phyloP scores from a whole-genome alignment of 2,113 vertebrate species.

The Pongo abelii region DNA sequence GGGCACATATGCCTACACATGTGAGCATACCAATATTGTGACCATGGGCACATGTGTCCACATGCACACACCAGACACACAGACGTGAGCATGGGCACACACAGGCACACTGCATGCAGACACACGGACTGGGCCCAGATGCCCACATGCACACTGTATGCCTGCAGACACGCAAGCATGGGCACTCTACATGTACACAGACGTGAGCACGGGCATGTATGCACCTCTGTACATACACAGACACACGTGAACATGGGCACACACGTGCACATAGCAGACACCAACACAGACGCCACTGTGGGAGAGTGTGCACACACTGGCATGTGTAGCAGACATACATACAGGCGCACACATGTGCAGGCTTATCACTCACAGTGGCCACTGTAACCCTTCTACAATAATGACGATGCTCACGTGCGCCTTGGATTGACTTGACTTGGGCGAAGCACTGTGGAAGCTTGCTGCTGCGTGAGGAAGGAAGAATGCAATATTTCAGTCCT shows the following conservation, averaged over 20 bases:
- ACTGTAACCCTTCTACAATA: too few species aligned
- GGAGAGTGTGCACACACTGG: neutral
- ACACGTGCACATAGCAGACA: too few species aligned
- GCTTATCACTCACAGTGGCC: neutral
- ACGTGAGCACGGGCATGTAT: neutral
- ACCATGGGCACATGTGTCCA: neutral
- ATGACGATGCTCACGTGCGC: neutral
- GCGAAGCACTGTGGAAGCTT: neutral
- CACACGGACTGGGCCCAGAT: too few species aligned
- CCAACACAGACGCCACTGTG: fast-evolving
- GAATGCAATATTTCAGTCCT: neutral
- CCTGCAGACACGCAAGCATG: neutral
- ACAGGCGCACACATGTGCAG: fast-evolving
- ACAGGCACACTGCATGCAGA: neutral
- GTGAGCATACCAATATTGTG: neutral
- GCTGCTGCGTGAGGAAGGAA: neutral
- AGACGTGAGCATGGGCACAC: neutral
- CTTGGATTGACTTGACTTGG: neutral
- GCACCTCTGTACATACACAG: neutral
- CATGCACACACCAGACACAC: too few species aligned
- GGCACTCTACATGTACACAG: neutral
- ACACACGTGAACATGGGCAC: neutral
- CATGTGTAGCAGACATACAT: neutral
- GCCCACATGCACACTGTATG: too few species aligned
- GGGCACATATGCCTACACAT: neutral